Conservation (phyloP, 1,140 invertebrate species). For the Aphelinus atriplicis region DNA sequence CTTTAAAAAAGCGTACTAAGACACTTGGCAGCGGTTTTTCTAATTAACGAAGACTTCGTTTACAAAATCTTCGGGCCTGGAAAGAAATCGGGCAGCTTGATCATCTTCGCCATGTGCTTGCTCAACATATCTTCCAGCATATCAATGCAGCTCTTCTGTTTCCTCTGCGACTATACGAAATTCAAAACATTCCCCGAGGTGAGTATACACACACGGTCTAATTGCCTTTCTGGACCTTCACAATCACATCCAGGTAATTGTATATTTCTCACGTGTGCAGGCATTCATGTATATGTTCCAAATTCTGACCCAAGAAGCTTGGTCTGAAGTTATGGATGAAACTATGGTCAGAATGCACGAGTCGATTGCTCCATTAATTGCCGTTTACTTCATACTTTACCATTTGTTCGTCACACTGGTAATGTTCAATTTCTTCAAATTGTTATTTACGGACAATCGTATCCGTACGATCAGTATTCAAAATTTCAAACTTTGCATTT, state of each 20-base stretch:
- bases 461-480: background rate
- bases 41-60: constrained; percentile 98
- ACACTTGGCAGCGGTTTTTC: constrained; percentile 97
- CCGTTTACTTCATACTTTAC: constrained; percentile 98
- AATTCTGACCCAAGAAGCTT: constrained; percentile 99
- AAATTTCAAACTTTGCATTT: constrained; percentile 9
- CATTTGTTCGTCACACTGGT: constrained; percentile 99
- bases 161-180: constrained; percentile 91
- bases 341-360: constrained; percentile 94
- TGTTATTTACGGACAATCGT: too few species aligned
- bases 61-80: constrained; percentile 99
- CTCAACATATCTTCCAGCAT: constrained; percentile 98
- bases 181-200: constrained; percentile 99
- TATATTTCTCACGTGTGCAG: constrained; percentile 60
- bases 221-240: too few species aligned
- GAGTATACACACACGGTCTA: constrained; percentile 45
- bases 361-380: constrained; percentile 93
- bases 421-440: constrained; percentile 52
- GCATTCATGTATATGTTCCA: constrained; percentile 99
- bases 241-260: too few species aligned
- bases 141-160: constrained; percentile 99
- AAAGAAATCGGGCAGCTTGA: constrained; percentile 97
- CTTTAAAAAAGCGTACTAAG: too few species aligned
- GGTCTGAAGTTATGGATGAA: constrained; percentile 99
- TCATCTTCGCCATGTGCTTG: constrained; percentile 99